These are phyloP conservation scores for Austrolebias charrua DNA, from an alignment of 2,797 vertebrate species.

Conservation along the genomic window DNA sequence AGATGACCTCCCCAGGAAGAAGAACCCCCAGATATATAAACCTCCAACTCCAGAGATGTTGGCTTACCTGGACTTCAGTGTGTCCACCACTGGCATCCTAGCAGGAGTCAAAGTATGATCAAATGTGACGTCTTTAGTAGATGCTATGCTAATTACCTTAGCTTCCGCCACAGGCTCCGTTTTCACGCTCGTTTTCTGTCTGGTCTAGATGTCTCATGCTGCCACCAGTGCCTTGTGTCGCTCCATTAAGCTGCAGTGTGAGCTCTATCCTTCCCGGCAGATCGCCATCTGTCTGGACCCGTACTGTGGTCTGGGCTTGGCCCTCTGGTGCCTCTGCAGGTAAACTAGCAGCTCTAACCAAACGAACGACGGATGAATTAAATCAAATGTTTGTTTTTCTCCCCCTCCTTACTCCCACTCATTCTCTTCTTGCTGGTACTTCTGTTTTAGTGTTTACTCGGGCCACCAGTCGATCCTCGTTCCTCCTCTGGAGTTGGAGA, in stretches of 20 bases:
- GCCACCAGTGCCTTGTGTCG: conserved; percentile 97
- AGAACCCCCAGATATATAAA: conserved; percentile 86
- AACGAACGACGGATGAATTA: not conserved
- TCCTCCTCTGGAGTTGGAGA: conserved; percentile 94
- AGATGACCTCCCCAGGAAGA: conserved; percentile 96
- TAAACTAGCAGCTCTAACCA: conserved; percentile 37
- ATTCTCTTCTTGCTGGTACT: conserved; percentile 10
- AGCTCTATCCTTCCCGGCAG: conserved; percentile 94
- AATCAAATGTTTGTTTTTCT: not conserved
- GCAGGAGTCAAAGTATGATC: conserved; percentile 92
- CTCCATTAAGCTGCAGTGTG: conserved; percentile 96
- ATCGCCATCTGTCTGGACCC: conserved; percentile 97
- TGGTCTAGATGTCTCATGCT: conserved; percentile 90
- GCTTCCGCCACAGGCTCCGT: not conserved
- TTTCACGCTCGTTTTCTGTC: not conserved
- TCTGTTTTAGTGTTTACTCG: conserved; percentile 87
- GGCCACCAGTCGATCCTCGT: conserved; percentile 96
- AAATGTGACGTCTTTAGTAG: not conserved
- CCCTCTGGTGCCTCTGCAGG: conserved; percentile 96
- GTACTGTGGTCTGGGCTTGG: conserved; percentile 94
- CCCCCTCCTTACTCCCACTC: not conserved
- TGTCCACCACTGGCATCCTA: conserved; percentile 95
- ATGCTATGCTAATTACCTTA: not conserved
- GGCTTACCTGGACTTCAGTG: conserved; percentile 97
- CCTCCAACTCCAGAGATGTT: conserved; percentile 89